Evolutionary conservation across 2,888 invertebrate genomes (phyloP).

Genomic region (Microctonus hyperodae): DNA sequence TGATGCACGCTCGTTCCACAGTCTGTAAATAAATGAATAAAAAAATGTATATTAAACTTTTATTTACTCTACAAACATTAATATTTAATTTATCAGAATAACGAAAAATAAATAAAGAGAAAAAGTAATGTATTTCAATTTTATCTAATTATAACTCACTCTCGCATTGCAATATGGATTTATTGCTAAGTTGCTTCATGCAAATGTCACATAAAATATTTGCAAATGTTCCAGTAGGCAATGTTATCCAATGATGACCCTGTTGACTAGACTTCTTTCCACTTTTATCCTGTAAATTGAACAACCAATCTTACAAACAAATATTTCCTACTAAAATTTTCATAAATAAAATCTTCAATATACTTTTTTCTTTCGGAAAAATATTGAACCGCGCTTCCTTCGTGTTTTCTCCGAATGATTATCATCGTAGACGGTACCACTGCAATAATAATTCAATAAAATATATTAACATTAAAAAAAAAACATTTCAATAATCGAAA

Average conservation of each 20-base stretch:
- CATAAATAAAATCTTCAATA: slow-evolving; percentile 23
- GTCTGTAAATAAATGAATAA: slow-evolving; percentile 67
- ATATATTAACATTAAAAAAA: not conserved
- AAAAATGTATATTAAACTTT: slow-evolving; percentile 5
- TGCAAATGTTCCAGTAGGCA: slow-evolving; percentile 69
- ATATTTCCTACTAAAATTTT: too few species aligned
- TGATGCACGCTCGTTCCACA: slow-evolving; percentile 89
- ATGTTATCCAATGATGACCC: slow-evolving; percentile 75
- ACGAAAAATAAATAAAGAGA: not conserved
- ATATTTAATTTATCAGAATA: slow-evolving; percentile 5
- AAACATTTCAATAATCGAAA: not conserved
- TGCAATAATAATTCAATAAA: slow-evolving; percentile 39
- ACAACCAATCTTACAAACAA: not conserved
- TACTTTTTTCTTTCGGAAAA: slow-evolving; percentile 91
- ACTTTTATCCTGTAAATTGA: slow-evolving; percentile 71
- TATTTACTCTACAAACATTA: not conserved
- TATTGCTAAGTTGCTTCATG: slow-evolving; percentile 78
- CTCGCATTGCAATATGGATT: slow-evolving; percentile 84
- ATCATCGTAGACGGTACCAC: slow-evolving; percentile 65
- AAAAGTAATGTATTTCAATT: not conserved
- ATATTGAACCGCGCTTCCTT: slow-evolving; percentile 86
- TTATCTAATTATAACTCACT: slow-evolving; percentile 67
- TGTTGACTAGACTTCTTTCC: slow-evolving; percentile 68
- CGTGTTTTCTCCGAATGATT: slow-evolving; percentile 82
- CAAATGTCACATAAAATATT: slow-evolving; percentile 81